Evolutionary conservation across 2,113 vertebrate species (phyloP), one percentile per base, ranked within the genome.

Genomic region (Larimichthys crocea): DNA sequence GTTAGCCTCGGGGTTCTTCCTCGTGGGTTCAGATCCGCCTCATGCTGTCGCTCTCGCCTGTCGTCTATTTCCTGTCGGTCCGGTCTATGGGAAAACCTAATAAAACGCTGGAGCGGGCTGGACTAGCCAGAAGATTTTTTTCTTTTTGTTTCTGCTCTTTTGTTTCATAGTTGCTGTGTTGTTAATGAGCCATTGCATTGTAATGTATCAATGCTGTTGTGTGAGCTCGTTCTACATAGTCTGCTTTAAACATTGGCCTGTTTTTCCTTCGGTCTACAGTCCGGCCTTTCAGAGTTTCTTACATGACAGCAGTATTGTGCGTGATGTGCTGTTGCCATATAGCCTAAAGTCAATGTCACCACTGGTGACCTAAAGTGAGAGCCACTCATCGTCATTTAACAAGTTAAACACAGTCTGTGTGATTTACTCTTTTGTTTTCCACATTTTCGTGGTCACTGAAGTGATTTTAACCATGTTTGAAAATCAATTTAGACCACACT

Each of bases 51-150:
- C 76, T 84, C 81, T 79, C 1, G 11, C 29, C 44, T 66, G 48
- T 79, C 65, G 3, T 70, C 50, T 22, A 12, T 66, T 76, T 82
- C 73, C 82, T 56, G 76, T 69, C 63, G 60, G 29, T 77, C 68
- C 35, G 56, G 11, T 70, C 63, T 56, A 48, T 91, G 89, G 83
- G 88, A 92, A 88, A 90, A 86, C 0, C 86, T 61, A 73, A 79
- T 88, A 86, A 89, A 91, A 86, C 7, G 0, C 53, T 49, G 22
- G 12, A 61, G 69, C 69, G 12, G 24, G 12, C 74, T 3, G 57
- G n/a, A 86, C 49, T 10, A 16, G 64, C 74, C 85, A 65, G 73
- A 24, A 44, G 7, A 8, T 59, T 72, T 70, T 56, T 44, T 24
- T 29, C 7, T 9, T 62, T 48, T 72, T 59, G 44, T 74, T 70